Conservation (phyloP, 1,140 invertebrate species). For the Drosophila prosaltans region DNA sequence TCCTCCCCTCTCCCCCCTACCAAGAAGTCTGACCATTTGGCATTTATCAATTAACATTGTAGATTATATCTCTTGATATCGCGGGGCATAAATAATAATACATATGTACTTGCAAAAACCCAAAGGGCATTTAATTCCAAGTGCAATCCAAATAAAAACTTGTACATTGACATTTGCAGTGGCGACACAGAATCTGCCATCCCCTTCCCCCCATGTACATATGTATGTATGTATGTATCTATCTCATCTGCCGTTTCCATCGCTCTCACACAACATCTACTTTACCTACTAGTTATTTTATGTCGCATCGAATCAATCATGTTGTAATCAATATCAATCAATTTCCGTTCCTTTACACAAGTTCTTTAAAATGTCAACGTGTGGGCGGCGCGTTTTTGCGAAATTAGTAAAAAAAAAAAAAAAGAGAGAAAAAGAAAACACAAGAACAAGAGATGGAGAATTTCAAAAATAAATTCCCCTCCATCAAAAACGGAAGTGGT, state of each 20-base stretch:
- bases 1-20: not conserved
- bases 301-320: constrained; percentile 43
- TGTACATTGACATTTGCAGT: constrained; percentile 6
- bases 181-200: not conserved
- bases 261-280: not conserved
- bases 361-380: constrained; percentile 51
- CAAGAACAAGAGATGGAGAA: not conserved
- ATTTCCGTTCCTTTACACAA: constrained; percentile 28
- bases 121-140: not conserved
- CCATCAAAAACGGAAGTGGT: constrained; percentile 48
- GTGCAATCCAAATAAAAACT: constrained; percentile 1
- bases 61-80: constrained; percentile 4
- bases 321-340: constrained; percentile 63
- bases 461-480: constrained; percentile 13
- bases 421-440: not conserved
- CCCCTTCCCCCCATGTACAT: not conserved
- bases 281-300: constrained; percentile 1
- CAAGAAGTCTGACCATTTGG: not conserved
- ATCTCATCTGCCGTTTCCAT: not conserved
- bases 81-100: constrained; percentile 1
- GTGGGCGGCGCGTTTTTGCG: constrained; percentile 10
- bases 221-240: not conserved
- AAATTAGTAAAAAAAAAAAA: constrained; percentile 10
- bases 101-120: not conserved
- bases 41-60: constrained; percentile 5